Conservation (phyloP, 2,797 vertebrate genomes). For the Odontamblyopus rebecca region DNA sequence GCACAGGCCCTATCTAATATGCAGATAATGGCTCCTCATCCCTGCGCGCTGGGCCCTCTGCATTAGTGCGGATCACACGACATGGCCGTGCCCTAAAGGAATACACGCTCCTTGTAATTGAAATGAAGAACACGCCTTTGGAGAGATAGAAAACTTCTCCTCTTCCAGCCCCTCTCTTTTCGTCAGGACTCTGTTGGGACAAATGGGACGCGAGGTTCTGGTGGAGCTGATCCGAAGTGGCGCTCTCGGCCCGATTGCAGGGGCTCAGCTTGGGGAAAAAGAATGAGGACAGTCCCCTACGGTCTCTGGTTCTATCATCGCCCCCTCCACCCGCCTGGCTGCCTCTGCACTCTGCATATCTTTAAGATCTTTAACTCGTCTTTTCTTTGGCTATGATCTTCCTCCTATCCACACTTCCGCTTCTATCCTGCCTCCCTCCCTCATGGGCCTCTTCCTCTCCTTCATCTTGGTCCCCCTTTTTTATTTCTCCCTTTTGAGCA, state of each 20-base stretch:
- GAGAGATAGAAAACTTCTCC: constrained; percentile 62
- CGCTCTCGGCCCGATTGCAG: constrained; percentile 65
- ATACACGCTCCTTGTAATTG: constrained; percentile 77
- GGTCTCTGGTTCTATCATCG: constrained; percentile 63
- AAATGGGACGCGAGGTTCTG: constrained; percentile 36
- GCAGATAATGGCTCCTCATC: constrained; percentile 69
- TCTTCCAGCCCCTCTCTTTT: constrained; percentile 8
- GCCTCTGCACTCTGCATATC: constrained; percentile 54
- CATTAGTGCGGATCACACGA: constrained; percentile 69
- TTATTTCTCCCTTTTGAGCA: constrained; percentile 39
- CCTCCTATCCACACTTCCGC: constrained; percentile 60
- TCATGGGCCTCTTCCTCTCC: constrained; percentile 51
- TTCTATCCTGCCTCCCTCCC: constrained; percentile 61
- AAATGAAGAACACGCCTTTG: constrained; percentile 73
- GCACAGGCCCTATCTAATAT: constrained; percentile 68
- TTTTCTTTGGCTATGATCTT: constrained; percentile 71
- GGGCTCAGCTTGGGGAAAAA: constrained; percentile 63
- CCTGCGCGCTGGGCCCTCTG: constrained; percentile 51
- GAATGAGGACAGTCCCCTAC: constrained; percentile 75
- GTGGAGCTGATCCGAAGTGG: constrained; percentile 69
- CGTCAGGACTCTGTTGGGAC: constrained; percentile 66
- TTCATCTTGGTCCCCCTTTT: constrained; percentile 62
- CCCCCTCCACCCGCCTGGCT: constrained; percentile 10
- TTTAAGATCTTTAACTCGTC: constrained; percentile 69
- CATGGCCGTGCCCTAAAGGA: constrained; percentile 74